phyloP scores from a whole-genome alignment of 2,113 vertebrate genomes.

The Myrmophylax atrothorax region DNA sequence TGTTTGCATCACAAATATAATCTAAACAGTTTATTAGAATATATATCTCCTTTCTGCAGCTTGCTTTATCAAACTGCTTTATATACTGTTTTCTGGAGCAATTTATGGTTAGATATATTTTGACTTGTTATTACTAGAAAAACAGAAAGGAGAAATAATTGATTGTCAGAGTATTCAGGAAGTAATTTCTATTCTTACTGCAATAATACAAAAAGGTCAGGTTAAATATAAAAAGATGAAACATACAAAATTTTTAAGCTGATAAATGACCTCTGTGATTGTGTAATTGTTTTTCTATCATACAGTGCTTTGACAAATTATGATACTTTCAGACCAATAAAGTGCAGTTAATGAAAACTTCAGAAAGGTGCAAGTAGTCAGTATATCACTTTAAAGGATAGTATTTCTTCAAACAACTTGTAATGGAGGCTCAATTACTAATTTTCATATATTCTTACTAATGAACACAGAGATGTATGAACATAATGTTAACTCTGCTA shows the following conservation, averaged over 20 bases:
- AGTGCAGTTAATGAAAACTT: neutral
- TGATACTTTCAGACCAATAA: neutral
- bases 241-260: neutral
- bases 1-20: slow-evolving; percentile 20
- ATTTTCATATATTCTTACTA: neutral
- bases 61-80: slow-evolving; percentile 48
- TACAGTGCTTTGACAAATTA: neutral
- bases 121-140: slow-evolving; percentile 30
- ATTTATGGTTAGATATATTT: slow-evolving; percentile 38
- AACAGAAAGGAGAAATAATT: neutral
- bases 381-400: neutral
- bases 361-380: neutral
- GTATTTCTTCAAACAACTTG: neutral
- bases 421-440: neutral
- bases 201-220: neutral
- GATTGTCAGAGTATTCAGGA: neutral
- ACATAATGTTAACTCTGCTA: neutral
- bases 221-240: neutral
- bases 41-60: slow-evolving; percentile 43
- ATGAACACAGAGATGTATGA: neutral
- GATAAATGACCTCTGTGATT: neutral
- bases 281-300: neutral
- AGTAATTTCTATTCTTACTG: neutral
- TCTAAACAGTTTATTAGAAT: slow-evolving; percentile 57
- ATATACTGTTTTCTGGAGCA: slow-evolving; percentile 27